Evolutionary conservation across 1,140 invertebrate genomes (phyloP).

Genomic region (Sarcophaga bullata): DNA sequence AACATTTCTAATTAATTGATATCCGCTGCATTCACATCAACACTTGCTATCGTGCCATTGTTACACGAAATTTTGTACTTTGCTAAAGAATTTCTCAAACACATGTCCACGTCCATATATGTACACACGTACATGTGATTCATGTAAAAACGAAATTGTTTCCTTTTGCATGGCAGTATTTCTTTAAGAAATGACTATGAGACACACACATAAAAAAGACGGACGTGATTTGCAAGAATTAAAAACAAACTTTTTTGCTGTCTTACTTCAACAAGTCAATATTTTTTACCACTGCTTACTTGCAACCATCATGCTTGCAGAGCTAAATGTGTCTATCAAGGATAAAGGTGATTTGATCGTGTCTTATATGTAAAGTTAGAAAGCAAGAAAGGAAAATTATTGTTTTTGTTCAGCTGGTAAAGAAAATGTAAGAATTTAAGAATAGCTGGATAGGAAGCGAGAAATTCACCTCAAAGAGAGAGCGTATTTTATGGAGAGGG

Average conservation of each 20-base stretch:
- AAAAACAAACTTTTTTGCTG: background rate
- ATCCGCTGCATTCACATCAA: too few relatives aligned
- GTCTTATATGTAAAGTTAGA: too few relatives aligned
- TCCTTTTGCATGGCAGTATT: background rate
- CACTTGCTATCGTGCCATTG: too few relatives aligned
- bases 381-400: too few relatives aligned
- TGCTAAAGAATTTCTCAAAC: background rate
- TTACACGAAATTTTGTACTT: background rate
- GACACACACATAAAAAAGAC: background rate
- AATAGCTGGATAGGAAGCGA: too few relatives aligned
- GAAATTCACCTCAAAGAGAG: too few relatives aligned
- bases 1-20: background rate
- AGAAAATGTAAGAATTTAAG: too few relatives aligned
- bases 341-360: too few relatives aligned
- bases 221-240: slow-evolving; percentile 28
- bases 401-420: too few relatives aligned
- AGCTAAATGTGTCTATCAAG: too few relatives aligned
- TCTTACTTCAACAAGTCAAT: slow-evolving; percentile 30
- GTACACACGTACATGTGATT: background rate
- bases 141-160: background rate
- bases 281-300: background rate
- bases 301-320: background rate
- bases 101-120: background rate
- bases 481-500: too few relatives aligned
- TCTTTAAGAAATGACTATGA: too few relatives aligned